Conservation (phyloP, 30 jellyfish, hydroid and myxozoan species). For the Cassiopea andromeda region DNA sequence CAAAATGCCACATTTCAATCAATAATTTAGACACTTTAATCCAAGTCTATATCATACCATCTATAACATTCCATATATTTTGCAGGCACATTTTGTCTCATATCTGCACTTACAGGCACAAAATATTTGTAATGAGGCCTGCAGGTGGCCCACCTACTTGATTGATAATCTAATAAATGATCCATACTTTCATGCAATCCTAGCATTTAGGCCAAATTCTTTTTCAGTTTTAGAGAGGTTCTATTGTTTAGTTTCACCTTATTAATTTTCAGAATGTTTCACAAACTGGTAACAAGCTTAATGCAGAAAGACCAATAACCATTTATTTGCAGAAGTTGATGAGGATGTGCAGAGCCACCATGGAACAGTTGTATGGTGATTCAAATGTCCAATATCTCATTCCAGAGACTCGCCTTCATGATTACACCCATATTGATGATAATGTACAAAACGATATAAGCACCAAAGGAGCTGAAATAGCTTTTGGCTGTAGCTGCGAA, state of each 20-base stretch:
- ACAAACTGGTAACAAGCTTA: conserved; percentile 52
- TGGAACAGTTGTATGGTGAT: conserved; percentile 22
- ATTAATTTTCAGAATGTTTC: conserved; percentile 36
- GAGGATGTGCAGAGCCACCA: background rate
- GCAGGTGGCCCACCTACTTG: too few species aligned
- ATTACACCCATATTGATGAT: conserved; percentile 39
- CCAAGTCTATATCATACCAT: too few species aligned
- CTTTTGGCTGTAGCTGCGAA: conserved; percentile 56
- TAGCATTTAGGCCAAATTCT: too few species aligned
- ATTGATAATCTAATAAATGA: too few species aligned
- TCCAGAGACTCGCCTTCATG: conserved; percentile 40
- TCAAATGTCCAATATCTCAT: conserved; percentile 33
- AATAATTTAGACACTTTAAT: too few species aligned
- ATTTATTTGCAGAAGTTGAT: too few species aligned
- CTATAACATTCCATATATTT: too few species aligned
- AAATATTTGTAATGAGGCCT: too few species aligned
- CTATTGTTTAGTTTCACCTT: background rate
- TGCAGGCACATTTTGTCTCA: too few species aligned
- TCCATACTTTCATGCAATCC: too few species aligned
- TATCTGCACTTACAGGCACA: too few species aligned
- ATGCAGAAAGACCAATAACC: conserved; percentile 53
- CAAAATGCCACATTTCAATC: too few species aligned
- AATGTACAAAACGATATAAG: conserved; percentile 1
- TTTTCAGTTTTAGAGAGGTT: background rate
- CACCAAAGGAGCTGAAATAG: conserved; percentile 9